These are phyloP conservation scores for Oncorhynchus kisutch DNA, from an alignment of 2,113 vertebrate species.

Conservation along the genomic window DNA sequence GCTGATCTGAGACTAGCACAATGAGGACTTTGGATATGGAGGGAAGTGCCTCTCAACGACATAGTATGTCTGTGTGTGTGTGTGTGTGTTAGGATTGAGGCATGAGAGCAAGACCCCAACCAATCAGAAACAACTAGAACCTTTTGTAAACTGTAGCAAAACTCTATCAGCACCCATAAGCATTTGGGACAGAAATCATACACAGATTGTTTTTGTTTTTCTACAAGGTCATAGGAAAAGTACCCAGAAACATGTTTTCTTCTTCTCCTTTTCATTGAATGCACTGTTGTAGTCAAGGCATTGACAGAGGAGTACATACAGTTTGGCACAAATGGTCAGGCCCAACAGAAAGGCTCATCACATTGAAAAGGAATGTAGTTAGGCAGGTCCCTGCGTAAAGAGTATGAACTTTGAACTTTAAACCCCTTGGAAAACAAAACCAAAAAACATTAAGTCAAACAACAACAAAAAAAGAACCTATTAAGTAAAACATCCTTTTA, in stretches of 20 bases:
- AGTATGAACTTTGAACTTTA: conserved; percentile 73
- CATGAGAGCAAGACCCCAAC: conserved; percentile 47
- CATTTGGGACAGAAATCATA: conserved; percentile 55
- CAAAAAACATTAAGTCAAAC: conserved; percentile 33
- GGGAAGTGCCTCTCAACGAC: conserved; percentile 48
- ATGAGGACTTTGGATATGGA: conserved; percentile 39
- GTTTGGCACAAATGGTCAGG: conserved; percentile 79
- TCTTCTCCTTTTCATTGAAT: conserved; percentile 56
- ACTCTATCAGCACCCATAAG: conserved; percentile 62
- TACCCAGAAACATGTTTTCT: conserved; percentile 57
- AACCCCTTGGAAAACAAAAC: conserved; percentile 68
- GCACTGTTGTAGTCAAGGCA: conserved; percentile 76
- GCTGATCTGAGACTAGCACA: not conserved
- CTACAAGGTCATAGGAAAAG: conserved; percentile 56
- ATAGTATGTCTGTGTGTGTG: conserved; percentile 56
- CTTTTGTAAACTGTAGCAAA: conserved; percentile 54
- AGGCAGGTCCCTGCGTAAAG: conserved; percentile 59
- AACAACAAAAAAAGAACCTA: conserved; percentile 42
- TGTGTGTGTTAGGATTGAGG: conserved; percentile 23
- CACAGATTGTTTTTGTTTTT: conserved; percentile 44
- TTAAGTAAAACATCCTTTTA: conserved; percentile 67
- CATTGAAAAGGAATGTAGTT: conserved; percentile 70
- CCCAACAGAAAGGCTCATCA: conserved; percentile 72
- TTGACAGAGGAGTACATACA: conserved; percentile 73
- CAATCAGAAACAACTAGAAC: conserved; percentile 41